These are phyloP conservation scores for Diachrysia chrysitis DNA, from an alignment of 2,888 invertebrate genomes.

Conservation along the genomic window DNA sequence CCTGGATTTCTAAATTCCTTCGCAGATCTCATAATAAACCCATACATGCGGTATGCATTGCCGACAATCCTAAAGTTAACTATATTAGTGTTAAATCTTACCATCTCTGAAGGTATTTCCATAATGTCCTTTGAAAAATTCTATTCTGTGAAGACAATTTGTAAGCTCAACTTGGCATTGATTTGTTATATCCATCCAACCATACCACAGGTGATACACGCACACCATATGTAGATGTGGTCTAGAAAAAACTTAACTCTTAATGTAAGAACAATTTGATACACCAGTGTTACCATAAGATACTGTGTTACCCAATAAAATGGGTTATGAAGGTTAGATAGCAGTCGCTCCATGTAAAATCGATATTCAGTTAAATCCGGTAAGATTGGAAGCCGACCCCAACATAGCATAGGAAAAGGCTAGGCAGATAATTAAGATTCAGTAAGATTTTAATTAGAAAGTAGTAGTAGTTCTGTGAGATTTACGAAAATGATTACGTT, in stretches of 20 bases:
- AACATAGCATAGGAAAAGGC: background rate
- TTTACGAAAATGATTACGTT: no score
- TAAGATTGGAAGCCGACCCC: constrained; percentile 5
- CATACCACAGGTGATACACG: accelerated
- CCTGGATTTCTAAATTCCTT: no score
- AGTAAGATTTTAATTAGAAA: no score
- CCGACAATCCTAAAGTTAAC: no score
- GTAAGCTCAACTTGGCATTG: constrained; percentile 12
- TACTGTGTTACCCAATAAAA: background rate
- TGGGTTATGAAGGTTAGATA: background rate
- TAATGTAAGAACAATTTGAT: no score
- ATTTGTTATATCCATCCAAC: background rate
- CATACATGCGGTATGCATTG: no score
- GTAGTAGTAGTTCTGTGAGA: no score
- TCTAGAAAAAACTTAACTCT: constrained; percentile 15
- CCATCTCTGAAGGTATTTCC: background rate
- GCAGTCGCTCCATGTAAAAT: background rate
- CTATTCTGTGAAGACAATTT: constrained; percentile 20
- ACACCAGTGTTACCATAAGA: no score
- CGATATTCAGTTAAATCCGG: background rate
- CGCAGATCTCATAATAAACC: no score
- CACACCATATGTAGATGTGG: background rate
- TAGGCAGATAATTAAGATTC: no score
- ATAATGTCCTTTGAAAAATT: background rate
- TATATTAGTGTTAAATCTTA: background rate